phyloP scores from a whole-genome alignment of 2,888 invertebrate species.

The Zaprionus obscuricornis region DNA sequence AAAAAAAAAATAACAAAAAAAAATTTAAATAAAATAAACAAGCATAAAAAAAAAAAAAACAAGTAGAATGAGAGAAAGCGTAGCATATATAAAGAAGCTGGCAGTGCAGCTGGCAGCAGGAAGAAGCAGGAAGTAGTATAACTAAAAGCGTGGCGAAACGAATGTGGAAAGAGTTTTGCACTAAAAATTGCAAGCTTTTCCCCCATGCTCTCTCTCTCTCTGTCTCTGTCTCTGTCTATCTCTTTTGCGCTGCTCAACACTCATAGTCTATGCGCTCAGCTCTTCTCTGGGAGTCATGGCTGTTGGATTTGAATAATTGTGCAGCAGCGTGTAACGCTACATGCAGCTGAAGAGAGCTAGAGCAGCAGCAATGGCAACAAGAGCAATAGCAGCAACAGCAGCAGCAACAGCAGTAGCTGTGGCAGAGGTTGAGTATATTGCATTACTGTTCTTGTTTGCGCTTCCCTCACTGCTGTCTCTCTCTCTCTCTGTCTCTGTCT shows the following conservation, averaged over 20 bases:
- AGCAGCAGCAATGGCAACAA: neutral
- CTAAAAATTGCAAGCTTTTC: too few species aligned
- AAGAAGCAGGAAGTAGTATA: too few species aligned
- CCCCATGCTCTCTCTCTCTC: too few species aligned
- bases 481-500: constrained; percentile 4
- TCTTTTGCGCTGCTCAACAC: neutral
- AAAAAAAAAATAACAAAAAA: neutral
- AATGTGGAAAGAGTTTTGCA: too few species aligned
- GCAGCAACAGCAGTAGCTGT: neutral
- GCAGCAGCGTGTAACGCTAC: constrained; percentile 68
- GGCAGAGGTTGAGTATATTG: constrained; percentile 45
- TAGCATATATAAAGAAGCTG: too few species aligned
- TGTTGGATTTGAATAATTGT: constrained; percentile 76
- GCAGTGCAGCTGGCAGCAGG: too few species aligned
- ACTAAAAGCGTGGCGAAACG: too few species aligned
- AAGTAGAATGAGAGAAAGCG: neutral
- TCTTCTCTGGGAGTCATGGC: constrained; percentile 68
- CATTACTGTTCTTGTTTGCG: constrained; percentile 37
- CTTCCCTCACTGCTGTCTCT: constrained; percentile 26
- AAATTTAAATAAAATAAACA: constrained; percentile 1
- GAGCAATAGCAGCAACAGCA: neutral
- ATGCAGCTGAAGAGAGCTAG: constrained; percentile 21
- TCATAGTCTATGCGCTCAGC: constrained; percentile 10
- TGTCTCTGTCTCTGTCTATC: neutral
- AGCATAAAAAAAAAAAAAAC: neutral